Base-by-base conservation (phyloP, 2,113 vertebrate genomes). In the Syngnathus floridae region DNA sequence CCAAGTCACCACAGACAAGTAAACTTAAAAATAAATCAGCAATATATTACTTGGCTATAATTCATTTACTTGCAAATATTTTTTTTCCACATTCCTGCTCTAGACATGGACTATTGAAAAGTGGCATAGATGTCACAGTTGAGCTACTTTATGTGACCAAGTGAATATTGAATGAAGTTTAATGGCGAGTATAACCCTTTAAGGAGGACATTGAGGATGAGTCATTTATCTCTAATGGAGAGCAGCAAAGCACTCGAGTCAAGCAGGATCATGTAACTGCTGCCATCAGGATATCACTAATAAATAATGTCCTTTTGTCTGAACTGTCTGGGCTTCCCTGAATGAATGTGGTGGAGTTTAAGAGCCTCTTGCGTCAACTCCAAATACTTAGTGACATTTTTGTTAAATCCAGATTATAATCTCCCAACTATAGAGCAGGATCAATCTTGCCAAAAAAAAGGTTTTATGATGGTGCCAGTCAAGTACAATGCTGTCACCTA, bases 381-480 rank as follows among this genome's bases (percentile, higher is more conserved):
- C 58, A 67, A 63, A 67, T 64, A 19, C 57, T 65, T 58, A 73
- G 65, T 66, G n/a, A 49, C 38, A 72, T 62, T 71, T 59, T 71
- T 76, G 67, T 70, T 57, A 75, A 46, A 56, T 72, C 60, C 49
- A 57, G 57, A 26, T 36, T 62, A 7, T 66, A 45, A 66, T 72
- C 65, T 60, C 41, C 16, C n/a, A 54, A 66, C 74, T 51, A 66
- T 69, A 78, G 73, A 72, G 63, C 60, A 65, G 61, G 22, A 26
- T 72, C 68, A 73, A 37, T 66, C 38, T 64, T 69, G 70, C 70
- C 63, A 66, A 41, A 71, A 31, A 65, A 76, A 69, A 17, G 40
- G 51, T 45, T 41, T 45, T 54, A 57, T 16, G 13, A 38, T 49
- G 41, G 38, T 38, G 7, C 38, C 63, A 62, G 36, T 26, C 57